Conservation (phyloP, 2,797 vertebrate genomes). For the Melanogrammus aeglefinus region DNA sequence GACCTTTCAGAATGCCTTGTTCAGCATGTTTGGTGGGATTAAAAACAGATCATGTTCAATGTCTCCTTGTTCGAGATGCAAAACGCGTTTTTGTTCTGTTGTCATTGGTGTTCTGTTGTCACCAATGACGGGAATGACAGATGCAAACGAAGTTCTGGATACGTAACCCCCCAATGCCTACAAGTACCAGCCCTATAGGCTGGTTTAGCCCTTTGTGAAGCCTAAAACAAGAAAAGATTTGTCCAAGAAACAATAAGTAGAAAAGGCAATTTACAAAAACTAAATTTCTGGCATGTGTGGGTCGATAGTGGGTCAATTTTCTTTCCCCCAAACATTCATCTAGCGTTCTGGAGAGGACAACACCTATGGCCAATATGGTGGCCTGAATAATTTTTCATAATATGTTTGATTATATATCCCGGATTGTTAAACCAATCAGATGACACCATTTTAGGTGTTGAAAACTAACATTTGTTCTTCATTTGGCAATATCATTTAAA, state of each 20-base stretch:
- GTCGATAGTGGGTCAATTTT: conserved; percentile 20
- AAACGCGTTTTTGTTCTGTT: conserved; percentile 5
- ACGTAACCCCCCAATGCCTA: conserved; percentile 40
- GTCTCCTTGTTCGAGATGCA: neutral
- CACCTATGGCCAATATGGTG: conserved; percentile 45
- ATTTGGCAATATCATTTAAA: conserved; percentile 66
- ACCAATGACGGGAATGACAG: conserved; percentile 31
- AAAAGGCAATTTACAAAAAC: conserved; percentile 32
- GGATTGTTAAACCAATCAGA: conserved; percentile 53
- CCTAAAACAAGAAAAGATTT: conserved; percentile 39
- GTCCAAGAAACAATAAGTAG: conserved; percentile 20
- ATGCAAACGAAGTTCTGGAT: conserved; percentile 33
- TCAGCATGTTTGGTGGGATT: conserved; percentile 48
- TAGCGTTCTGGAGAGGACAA: conserved; percentile 34
- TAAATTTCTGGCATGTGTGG: conserved; percentile 45
- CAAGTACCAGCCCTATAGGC: conserved; percentile 62
- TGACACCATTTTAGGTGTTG: conserved; percentile 41
- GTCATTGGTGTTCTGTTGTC: conserved; percentile 32
- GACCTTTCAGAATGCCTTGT: conserved; percentile 50
- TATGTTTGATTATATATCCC: conserved; percentile 35
- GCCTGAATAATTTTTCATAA: conserved; percentile 49
- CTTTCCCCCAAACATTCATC: conserved; percentile 27
- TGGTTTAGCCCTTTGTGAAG: conserved; percentile 64
- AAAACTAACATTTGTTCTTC: conserved; percentile 65
- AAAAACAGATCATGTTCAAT: conserved; percentile 59